Percentiles rank a stretch among this genome's conserved stretches.
Conservation (phyloP, 2,888 invertebrate genomes). For the Himalopsyche tibetana region DNA sequence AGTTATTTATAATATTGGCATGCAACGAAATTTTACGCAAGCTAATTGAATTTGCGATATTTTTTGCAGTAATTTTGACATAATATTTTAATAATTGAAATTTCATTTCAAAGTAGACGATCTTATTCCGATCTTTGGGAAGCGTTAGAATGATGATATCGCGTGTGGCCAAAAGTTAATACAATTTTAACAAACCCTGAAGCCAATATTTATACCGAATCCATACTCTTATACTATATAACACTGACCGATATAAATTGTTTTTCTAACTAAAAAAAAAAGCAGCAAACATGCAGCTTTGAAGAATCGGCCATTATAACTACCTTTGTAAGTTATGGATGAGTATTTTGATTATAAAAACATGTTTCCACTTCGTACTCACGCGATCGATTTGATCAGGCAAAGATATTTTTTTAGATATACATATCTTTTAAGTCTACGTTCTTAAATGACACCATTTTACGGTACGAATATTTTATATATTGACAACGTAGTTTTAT, state of each 20-base stretch:
- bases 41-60: too few species aligned
- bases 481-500: too few species aligned
- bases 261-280: constrained; percentile 25
- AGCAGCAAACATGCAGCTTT: neutral
- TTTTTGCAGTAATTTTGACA: too few species aligned
- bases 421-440: too few species aligned
- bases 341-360: neutral
- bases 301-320: neutral
- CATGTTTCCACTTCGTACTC: neutral
- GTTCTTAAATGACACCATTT: too few species aligned
- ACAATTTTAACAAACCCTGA: neutral
- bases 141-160: neutral
- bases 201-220: constrained; percentile 7
- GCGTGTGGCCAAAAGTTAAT: constrained; percentile 30
- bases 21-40: too few species aligned
- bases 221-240: neutral
- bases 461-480: too few species aligned
- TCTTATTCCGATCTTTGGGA: neutral
- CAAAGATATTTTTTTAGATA: neutral
- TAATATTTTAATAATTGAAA: too few species aligned
- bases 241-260: constrained; percentile 30
- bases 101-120: too few species aligned
- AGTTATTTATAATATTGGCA: too few species aligned
- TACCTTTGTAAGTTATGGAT: too few species aligned
- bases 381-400: constrained; percentile 5